phyloP scores from a whole-genome alignment of 2,113 vertebrate species.

The Tupaia chinensis region DNA sequence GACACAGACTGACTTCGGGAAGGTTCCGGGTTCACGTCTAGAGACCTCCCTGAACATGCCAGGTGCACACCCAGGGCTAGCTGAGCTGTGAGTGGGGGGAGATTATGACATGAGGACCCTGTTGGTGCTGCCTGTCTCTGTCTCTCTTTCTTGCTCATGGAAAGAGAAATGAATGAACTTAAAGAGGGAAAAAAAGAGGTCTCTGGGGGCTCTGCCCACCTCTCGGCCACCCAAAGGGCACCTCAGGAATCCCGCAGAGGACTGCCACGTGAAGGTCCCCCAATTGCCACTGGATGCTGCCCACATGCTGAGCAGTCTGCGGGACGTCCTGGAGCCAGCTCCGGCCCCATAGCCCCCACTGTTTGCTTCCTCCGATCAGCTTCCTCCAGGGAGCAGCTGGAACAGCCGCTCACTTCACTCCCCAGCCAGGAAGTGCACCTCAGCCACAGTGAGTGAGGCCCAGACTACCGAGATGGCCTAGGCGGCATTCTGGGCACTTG shows the following conservation, averaged over 20 bases:
- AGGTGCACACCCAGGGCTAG: too few species aligned
- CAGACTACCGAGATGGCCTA: neutral
- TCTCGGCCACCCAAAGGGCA: rapidly evolving
- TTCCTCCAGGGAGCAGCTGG: neutral
- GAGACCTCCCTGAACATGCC: too few species aligned
- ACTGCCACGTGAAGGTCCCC: rapidly evolving
- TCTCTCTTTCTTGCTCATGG: too few species aligned
- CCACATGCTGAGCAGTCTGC: rapidly evolving
- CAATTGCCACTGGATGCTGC: neutral
- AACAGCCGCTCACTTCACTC: rapidly evolving
- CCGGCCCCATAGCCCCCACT: rapidly evolving
- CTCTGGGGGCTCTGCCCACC: neutral
- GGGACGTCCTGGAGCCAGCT: neutral
- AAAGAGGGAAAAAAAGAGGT: too few species aligned
- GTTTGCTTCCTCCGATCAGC: neutral
- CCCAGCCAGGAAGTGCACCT: too few species aligned
- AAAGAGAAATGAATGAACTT: too few species aligned
- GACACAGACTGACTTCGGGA: too few species aligned
- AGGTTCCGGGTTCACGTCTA: too few species aligned
- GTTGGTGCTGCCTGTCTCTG: too few species aligned
- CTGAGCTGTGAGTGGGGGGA: too few species aligned
- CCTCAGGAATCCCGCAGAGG: neutral
- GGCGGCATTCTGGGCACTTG: rapidly evolving
- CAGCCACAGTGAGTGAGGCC: neutral
- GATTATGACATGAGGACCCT: too few species aligned